Percentiles rank a stretch among this genome's conserved stretches.
phyloP scores from a whole-genome alignment of 1,140 invertebrate species.

The Lepidurus packardi region DNA sequence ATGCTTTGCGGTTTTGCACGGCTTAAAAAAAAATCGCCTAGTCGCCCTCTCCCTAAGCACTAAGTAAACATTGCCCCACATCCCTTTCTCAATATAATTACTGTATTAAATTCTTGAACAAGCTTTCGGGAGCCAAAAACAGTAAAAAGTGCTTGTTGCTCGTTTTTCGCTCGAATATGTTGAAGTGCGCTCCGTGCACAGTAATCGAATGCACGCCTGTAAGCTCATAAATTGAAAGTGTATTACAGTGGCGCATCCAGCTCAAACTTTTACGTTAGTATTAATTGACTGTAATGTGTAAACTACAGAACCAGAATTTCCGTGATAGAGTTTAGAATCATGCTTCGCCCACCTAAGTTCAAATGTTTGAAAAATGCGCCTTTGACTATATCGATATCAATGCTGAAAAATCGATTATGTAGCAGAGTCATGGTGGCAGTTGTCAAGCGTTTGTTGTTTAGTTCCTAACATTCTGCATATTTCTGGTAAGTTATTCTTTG shows the following conservation, averaged over 20 bases:
- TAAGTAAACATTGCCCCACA: neutral
- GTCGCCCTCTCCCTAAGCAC: neutral
- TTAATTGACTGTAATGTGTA: neutral
- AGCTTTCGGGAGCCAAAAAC: neutral
- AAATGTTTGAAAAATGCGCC: neutral
- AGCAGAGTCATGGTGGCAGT: neutral
- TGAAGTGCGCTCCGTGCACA: neutral
- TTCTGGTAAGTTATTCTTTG: neutral
- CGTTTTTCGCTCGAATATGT: neutral
- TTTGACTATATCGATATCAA: neutral
- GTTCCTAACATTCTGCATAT: neutral
- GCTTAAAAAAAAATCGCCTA: constrained; percentile 39
- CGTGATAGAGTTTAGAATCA: neutral
- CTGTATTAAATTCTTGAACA: neutral
- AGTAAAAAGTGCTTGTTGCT: neutral
- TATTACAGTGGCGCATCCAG: constrained; percentile 9
- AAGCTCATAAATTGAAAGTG: neutral
- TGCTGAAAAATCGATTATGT: neutral
- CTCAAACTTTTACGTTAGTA: neutral
- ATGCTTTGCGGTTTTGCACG: constrained; percentile 50
- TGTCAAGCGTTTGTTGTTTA: constrained; percentile 4
- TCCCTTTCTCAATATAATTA: neutral
- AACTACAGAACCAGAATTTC: neutral
- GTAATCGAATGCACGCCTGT: neutral
- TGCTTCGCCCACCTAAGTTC: neutral